Evolutionary conservation across 2,888 invertebrate species (phyloP), one percentile per base, ranked within the genome.

Genomic region (Sylvicola fuscatus): DNA sequence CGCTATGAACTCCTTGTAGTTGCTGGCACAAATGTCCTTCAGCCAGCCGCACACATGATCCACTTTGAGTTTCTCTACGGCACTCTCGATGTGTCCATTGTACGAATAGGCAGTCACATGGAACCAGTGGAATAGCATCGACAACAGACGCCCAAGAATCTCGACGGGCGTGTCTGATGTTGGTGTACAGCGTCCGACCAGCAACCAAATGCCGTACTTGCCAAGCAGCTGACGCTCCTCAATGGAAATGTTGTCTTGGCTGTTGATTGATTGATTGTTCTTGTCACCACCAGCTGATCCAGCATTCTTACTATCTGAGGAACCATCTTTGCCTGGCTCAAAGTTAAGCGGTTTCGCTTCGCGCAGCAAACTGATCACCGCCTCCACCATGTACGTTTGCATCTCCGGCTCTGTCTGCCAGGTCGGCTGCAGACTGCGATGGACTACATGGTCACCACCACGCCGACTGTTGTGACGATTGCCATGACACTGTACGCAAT

Each of bases 121-220:
- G 64, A 97, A 99, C 98, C 98, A 98, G 58, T 97, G 93, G 61
- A 97, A 98, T 42, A 98, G 68, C 70, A 95, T 93, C 21, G 92
- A 86, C 34, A 98, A 67, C 46, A 99, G 68, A 41, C 95, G 69
- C 6, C 95, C 95, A 35, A 97, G 65, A 37, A 79, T 69, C 56
- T 82, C 80, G 39, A 72, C 68, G 0, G 79, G 77, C 1, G 80
- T 78, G 48, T 78, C 77, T 15, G 76, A 67, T 42, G 71, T 73
- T 1, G 84, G 83, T 11, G 79, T 75, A 52, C 84, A 95, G 41
- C 95, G 70, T 10, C 93, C 93, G 32, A 95, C 90, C 52, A 98
- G 69, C 44, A 98, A 62, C 93, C 97, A 97, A 37, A 97, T 89
- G 2, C 97, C 98, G 56, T 95, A 98, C 43, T 90, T 71, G 37